A percentile compares a stretch with the other conserved stretches of the same genome.
Evolutionary conservation across 2,113 vertebrate species (phyloP).

Genomic region (Varanus komodoensis): DNA sequence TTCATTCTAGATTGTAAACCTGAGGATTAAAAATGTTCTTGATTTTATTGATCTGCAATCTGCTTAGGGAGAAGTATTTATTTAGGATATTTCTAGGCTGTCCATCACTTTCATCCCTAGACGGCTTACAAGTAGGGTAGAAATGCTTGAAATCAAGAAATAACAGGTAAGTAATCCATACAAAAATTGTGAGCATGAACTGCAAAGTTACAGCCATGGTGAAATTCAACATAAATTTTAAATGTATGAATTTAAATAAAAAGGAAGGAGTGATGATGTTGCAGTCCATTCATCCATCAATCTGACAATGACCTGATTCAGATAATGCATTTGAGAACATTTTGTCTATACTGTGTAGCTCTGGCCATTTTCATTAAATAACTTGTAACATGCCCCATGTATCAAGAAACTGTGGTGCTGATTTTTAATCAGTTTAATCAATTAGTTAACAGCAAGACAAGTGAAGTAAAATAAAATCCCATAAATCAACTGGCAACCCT

Average conservation of each 20-base stretch:
- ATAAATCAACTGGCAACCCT: neutral
- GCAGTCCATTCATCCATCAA: neutral
- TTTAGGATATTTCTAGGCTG: too few relatives aligned
- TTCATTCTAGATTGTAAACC: too few relatives aligned
- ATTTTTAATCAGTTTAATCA: slow-evolving; percentile 23
- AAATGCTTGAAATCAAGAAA: neutral
- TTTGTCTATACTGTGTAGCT: neutral
- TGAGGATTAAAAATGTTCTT: too few relatives aligned
- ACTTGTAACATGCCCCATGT: neutral
- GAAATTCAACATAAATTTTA: neutral
- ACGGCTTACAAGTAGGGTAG: too few relatives aligned
- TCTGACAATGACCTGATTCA: neutral
- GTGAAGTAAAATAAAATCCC: neutral
- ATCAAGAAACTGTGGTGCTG: neutral
- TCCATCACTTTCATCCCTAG: too few relatives aligned
- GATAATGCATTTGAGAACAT: neutral
- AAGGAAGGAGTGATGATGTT: too few relatives aligned
- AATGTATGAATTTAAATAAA: neutral
- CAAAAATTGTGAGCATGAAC: neutral
- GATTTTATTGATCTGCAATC: too few relatives aligned
- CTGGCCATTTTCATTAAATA: neutral
- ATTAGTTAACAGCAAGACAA: slow-evolving; percentile 32
- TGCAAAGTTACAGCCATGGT: neutral
- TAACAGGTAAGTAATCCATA: neutral
- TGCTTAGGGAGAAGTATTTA: too few relatives aligned